These are phyloP conservation scores for Laspeyria flexula DNA, from an alignment of 2,888 invertebrate genomes.

Conservation along the genomic window DNA sequence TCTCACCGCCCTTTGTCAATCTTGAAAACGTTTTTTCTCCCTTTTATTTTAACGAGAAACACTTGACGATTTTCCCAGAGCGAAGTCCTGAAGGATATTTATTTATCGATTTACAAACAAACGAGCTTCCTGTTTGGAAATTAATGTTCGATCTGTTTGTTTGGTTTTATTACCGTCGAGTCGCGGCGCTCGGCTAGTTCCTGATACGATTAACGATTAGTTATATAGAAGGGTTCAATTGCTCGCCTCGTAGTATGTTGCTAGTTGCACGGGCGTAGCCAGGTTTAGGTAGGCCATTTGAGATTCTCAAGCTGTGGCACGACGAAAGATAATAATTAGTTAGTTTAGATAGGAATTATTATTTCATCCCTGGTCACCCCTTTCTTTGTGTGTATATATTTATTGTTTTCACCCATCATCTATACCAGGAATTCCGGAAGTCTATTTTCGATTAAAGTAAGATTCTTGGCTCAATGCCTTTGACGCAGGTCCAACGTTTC, in stretches of 20 bases:
- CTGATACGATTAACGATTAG: too few relatives aligned
- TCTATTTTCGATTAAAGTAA: background rate
- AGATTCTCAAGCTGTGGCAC: too few relatives aligned
- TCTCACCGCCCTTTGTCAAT: conserved; percentile 66
- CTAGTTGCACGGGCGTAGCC: too few relatives aligned
- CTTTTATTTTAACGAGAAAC: conserved; percentile 64
- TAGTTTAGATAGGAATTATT: too few relatives aligned
- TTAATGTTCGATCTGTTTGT: conserved; percentile 5
- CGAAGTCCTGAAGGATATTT: conserved; percentile 30
- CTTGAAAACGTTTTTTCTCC: conserved; percentile 52
- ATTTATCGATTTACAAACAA: conserved; percentile 42
- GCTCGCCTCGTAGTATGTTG: too few relatives aligned
- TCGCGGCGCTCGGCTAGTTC: too few relatives aligned
- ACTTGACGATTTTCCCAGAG: conserved; percentile 50
- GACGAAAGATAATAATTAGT: too few relatives aligned
- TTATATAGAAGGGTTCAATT: too few relatives aligned
- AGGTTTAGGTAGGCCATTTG: too few relatives aligned
- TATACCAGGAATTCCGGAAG: background rate
- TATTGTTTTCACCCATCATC: background rate
- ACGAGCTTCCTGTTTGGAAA: conserved; percentile 14
- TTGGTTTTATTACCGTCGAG: background rate
- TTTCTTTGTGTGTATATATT: too few relatives aligned
- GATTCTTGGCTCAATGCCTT: background rate
- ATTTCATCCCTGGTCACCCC: too few relatives aligned
- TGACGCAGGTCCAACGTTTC: background rate